phyloP scores from a whole-genome alignment of 2,888 invertebrate genomes.

The Cosmia trapezina region DNA sequence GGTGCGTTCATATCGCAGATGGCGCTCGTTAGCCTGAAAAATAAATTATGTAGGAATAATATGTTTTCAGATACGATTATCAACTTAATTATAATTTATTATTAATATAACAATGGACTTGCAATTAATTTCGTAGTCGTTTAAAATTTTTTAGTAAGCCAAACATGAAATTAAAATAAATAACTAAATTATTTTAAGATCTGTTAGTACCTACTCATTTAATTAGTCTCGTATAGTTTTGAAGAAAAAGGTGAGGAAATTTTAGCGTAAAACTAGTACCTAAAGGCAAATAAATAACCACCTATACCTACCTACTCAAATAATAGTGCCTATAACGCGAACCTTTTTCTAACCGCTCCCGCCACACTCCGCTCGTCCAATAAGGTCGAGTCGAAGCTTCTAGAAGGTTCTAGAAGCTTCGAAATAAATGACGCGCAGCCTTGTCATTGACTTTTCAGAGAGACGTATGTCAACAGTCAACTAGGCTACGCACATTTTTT shows the following conservation, averaged over 20 bases:
- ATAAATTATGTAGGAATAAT: slow-evolving; percentile 7
- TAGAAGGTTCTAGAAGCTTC: no score
- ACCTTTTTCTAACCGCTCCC: no score
- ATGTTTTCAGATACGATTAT: slow-evolving; percentile 7
- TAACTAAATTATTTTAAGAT: neutral
- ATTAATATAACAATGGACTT: no score
- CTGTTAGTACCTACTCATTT: neutral
- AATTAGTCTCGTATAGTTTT: neutral
- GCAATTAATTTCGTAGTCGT: neutral
- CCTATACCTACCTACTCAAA: neutral
- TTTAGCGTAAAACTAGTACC: neutral
- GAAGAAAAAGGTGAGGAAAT: neutral
- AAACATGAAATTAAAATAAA: neutral
- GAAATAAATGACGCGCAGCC: no score
- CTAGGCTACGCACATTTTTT: no score
- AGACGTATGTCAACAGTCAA: no score
- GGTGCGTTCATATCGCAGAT: slow-evolving; percentile 64
- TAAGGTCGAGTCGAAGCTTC: no score
- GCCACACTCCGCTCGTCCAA: no score
- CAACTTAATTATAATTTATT: neutral
- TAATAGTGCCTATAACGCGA: no score
- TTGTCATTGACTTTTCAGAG: no score
- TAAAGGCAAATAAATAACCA: neutral
- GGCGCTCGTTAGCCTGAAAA: slow-evolving; percentile 51
- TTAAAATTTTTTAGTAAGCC: no score